phyloP scores from a whole-genome alignment of 2,888 invertebrate genomes.

The Agrotis ipsilon region DNA sequence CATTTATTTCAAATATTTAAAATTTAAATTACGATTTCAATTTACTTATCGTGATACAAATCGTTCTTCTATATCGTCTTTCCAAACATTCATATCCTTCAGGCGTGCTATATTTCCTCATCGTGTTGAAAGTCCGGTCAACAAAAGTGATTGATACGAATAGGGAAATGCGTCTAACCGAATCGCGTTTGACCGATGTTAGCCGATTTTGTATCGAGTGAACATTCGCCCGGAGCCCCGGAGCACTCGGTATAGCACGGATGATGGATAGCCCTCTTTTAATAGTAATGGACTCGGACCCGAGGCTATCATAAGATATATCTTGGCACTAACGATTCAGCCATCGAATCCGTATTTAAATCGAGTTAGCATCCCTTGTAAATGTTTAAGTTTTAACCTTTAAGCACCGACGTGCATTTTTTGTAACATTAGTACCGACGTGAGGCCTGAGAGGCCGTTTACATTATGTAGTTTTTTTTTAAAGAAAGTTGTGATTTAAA shows the following conservation, averaged over 20 bases:
- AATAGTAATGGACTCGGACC: conserved; percentile 62
- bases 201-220: conserved; percentile 70
- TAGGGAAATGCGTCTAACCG: conserved; percentile 62
- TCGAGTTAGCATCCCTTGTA: conserved; percentile 34
- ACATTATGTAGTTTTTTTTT: no score
- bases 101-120: conserved; percentile 24
- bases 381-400: conserved; percentile 40
- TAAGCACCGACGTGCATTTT: no score
- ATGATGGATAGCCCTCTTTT: conserved; percentile 68
- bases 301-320: conserved; percentile 55
- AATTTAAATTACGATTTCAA: background rate
- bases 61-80: conserved; percentile 12
- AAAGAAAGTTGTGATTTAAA: no score
- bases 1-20: conserved; percentile 1
- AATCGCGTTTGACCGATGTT: conserved; percentile 68
- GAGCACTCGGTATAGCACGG: conserved; percentile 45
- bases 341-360: conserved; percentile 54
- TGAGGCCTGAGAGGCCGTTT: no score
- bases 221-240: conserved; percentile 42
- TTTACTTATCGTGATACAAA: conserved; percentile 8
- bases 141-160: conserved; percentile 67
- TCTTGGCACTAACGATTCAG: conserved; percentile 59
- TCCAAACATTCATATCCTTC: conserved; percentile 26
- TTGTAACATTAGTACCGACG: no score
- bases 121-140: conserved; percentile 34